These are phyloP conservation scores for Blastomussa wellsi DNA, from an alignment of 92 coral and sea anemone species.

Conservation along the genomic window DNA sequence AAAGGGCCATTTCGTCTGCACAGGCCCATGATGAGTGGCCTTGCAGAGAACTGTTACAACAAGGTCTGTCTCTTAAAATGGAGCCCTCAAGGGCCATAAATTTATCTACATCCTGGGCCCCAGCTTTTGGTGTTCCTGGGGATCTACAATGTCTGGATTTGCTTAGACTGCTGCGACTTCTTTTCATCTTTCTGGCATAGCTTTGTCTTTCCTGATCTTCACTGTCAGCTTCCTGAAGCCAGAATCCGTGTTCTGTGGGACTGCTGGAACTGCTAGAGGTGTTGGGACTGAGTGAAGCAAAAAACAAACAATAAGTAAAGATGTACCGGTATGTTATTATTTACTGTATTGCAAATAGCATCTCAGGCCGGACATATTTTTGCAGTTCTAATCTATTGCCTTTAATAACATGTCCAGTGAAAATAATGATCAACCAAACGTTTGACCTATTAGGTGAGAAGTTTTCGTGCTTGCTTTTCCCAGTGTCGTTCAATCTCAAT, in stretches of 20 bases:
- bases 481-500: too few species aligned
- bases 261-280: slow-evolving; percentile 88
- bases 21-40: slow-evolving; percentile 2
- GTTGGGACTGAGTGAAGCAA: slow-evolving; percentile 58
- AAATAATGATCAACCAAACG: too few species aligned
- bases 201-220: slow-evolving; percentile 48
- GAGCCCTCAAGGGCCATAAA: background rate
- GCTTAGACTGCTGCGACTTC: slow-evolving; percentile 61
- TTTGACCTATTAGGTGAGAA: too few species aligned
- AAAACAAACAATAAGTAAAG: background rate
- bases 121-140: slow-evolving; percentile 8
- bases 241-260: slow-evolving; percentile 62
- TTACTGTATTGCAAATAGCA: too few species aligned
- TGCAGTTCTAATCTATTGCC: too few species aligned
- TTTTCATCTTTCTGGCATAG: slow-evolving; percentile 43
- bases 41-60: background rate
- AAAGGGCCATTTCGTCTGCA: background rate
- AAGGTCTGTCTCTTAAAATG: background rate
- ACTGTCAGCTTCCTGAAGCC: slow-evolving; percentile 52
- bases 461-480: too few species aligned
- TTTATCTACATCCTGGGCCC: background rate
- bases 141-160: slow-evolving; percentile 59
- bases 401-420: too few species aligned
- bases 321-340: too few species aligned
- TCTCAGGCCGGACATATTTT: too few species aligned